Base-by-base conservation (phyloP, 92 coral and sea anemone species). In the Diadumene lineata region DNA sequence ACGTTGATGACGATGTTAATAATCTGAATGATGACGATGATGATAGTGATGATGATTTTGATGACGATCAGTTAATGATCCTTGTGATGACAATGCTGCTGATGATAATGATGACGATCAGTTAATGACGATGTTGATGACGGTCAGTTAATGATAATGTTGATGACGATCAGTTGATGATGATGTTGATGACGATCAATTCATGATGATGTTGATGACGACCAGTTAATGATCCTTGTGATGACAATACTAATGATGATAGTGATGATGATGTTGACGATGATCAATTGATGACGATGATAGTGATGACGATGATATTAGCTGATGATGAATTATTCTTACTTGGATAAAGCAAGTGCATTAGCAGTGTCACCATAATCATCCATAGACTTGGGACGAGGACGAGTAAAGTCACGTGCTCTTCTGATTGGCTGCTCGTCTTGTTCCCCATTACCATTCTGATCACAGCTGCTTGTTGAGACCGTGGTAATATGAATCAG, bases 401-500 rank as follows among this genome's bases (percentile, higher is more conserved):
- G 64, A 11, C 46, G 58, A 13, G 58, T 56, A 56, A 50, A 68
- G 68, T 78, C 82, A 53, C 68, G 34, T 16, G 28, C 26, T 27
- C 75, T 32, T 26, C 61, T 74, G 62, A 43, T 26, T 55, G 65
- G 61, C 32, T 70, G 30, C 72, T 56, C 22, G 51, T 44, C 75
- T 11, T 62, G 38, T 1, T 60, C 88, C 44, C 75, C 81, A 70
- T 67, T 70, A 61, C 77, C 76, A 74, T 87, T 83, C 28, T 69
- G 64, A 57, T 74, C 75, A 51, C 85, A n/a, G n/a, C n/a, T 66
- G 70, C 79, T 69, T 21, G 64, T 73, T 24, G 92, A 84, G 29
- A 68, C 85, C 75, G 75, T 82, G 18, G 92, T 87, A 56, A 87
- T 87, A 80, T 87, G 92, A 31, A 87, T 87, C 74, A 82, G 88